Base-by-base conservation (phyloP, 2,888 invertebrate genomes). In the Bombylius major region DNA sequence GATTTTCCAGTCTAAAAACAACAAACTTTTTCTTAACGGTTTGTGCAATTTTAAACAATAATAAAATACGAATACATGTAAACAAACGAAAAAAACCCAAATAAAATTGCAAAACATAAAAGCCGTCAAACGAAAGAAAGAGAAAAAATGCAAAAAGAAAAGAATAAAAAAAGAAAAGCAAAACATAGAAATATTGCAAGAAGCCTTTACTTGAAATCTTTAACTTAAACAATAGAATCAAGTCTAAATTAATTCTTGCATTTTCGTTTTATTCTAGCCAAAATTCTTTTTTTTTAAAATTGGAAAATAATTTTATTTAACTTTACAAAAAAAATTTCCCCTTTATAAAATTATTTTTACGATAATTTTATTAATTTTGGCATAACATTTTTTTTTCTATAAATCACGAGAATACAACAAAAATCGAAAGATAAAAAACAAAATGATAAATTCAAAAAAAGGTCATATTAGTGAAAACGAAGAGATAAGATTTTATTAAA, bases 1-100 rank as follows among this genome's bases (percentile, higher is more conserved):
- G 96, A 96, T 55, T 92, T 81, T 7, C 91, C 90, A 64, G 92
- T 92, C 90, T 94, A 75, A 12, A 55, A 49, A 14, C 7, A 33
- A 23, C 23, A 48, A 44, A 48, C 8, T 14, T 50, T 50, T 34
- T 31, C 5, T 48, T 50, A 36, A 36, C 7, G 8, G 4, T 36
- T 39, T 14, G 14, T 36, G 50, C 4, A n/a, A 53, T 6, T 36
- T 4, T 32, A 5, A n/a, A n/a, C n/a, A n/a, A 36, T 13, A 50
- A 34, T n/a, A 34, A 76, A 75, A 58, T 61, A 23, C 23, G 23
- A 59, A 72, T 56, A 60, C 56, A 61, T n/a, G 57, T 56, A 23
- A 23, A 23, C 23, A 23, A 23, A n/a, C n/a, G 23, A 23, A 23
- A 23, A 23, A 56, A 46, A 6, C 14, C 3, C 23, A 23, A 23